Evolutionary conservation across 2,797 vertebrate species (phyloP).

Genomic region (Argya squamiceps): DNA sequence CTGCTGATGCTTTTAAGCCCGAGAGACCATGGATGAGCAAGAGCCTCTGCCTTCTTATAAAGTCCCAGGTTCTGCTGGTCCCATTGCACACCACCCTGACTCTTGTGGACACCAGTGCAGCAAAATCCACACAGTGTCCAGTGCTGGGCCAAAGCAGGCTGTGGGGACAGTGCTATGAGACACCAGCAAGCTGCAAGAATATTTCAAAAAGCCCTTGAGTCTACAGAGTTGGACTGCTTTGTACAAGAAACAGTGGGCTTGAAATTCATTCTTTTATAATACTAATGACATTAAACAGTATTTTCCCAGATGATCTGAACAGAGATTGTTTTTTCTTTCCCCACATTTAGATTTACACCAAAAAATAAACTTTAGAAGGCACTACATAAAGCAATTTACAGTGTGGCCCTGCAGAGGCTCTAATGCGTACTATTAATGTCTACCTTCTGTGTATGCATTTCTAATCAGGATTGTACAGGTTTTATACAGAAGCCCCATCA

Average conservation of each 20-base stretch:
- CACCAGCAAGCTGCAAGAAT: not conserved
- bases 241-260: not conserved
- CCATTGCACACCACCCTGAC: rapidly evolving
- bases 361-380: not conserved
- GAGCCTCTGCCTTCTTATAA: not conserved
- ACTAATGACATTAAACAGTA: not conserved
- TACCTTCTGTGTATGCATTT: not conserved
- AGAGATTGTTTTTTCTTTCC: not conserved
- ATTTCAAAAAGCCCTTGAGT: not conserved
- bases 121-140: not conserved
- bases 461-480: not conserved
- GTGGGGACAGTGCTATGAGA: not conserved
- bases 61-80: not conserved
- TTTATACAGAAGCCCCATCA: not conserved
- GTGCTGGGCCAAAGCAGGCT: not conserved
- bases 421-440: not conserved
- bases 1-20: not conserved
- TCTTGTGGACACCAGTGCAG: not conserved
- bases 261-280: not conserved
- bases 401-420: not conserved
- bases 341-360: not conserved
- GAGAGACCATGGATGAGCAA: not conserved
- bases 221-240: not conserved
- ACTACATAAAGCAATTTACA: not conserved
- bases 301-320: not conserved